Base-by-base conservation (phyloP, 2,888 invertebrate genomes). In the Perdita meconis region DNA sequence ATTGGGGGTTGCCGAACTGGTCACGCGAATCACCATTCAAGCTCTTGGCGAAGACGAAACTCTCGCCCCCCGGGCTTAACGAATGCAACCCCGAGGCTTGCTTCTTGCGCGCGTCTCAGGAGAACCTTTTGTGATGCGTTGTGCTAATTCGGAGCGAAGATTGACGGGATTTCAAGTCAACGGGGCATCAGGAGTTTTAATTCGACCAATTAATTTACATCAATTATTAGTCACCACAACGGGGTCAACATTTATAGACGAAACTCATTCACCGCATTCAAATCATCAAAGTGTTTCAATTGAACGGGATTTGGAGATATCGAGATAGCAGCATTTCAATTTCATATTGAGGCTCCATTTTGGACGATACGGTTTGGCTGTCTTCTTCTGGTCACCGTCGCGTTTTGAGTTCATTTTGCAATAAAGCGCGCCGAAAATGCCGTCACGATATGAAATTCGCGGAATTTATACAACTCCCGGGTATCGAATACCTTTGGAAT, bases 1-100 rank as follows among this genome's bases (percentile, higher is more conserved):
- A 78, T 80, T 70, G 66, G 67, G 40, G 78, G 63, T 70, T 67
- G 78, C 47, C 66, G 64, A 42, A 34, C 36, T 13, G 40, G 79
- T 79, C 79, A 80, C 79, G 80, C 80, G 80, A 80, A 71, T 64
- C 56, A 47, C 74, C 74, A 36, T 80, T 79, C 73, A 66, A 44
- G 30, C 61, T 55, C 50, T 36, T 22, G 40, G 6, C n/a, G 56
- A 40, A 61, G 68, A 73, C 68, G 24, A 72, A 69, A 57, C 69
- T 40, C 5, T 36, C 4, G 40, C 38, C 34, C 63, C n/a, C 13
- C 38, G 19, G 47, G 60, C 34, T 61, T 73, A 55, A 61, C 57
- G 42, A 71, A 66, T 26, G 47, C 30, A 16, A 34, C 1, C 47
- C 40, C 44, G 24, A 12, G 30, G 22, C 13, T 53, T 60, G 24